Base-by-base conservation (phyloP, 2,888 invertebrate species). In the Eueremaeus valkanovi region DNA sequence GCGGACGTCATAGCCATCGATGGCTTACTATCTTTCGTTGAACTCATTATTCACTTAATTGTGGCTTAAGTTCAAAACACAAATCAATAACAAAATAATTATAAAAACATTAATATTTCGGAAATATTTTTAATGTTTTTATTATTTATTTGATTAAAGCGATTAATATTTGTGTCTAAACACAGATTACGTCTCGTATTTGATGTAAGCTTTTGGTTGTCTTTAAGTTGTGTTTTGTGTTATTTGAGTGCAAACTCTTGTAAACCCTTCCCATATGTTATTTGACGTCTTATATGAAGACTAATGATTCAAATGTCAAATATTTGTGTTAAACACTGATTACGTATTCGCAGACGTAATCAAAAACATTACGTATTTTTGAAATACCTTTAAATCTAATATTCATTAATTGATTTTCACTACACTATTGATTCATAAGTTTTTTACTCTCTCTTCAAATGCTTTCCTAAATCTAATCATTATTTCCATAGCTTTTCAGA, bases 1-100 rank as follows among this genome's bases (percentile, higher is more conserved):
- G 74, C 68, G 36, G 63, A 9, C n/a, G n/a, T n/a, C 36, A 31
- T 21, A 66, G 73, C 75, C 66, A 78, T 78, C 73, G 79, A 77
- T 78, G 78, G 78, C 51, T 72, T 78, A 63, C 51, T 74, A 24
- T 72, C 74, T 36, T 73, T 74, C 63, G 40, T 42, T 70, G 49
- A 29, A 66, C 40, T 66, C 40, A 66, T 40, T 36, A 5, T 33
- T 66, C 31, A 66, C 21, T 66, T 21, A 66, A 66, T 36, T 40
- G 40, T 18, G 1, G 8, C 1, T 9, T 51, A n/a, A n/a, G 21
- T 11, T 51, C 51, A 18, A 3, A 63, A 33, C 1, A 33, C 3
- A 40, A 40, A 21, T 2, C 11, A 66, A 63, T 40, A 21, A 40
- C 21, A 11, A 66, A 66, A 21, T 40, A 13, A n/a, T 36, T 66